These are phyloP conservation scores for Columbina picui DNA, from an alignment of 2,113 vertebrate genomes.

Conservation along the genomic window DNA sequence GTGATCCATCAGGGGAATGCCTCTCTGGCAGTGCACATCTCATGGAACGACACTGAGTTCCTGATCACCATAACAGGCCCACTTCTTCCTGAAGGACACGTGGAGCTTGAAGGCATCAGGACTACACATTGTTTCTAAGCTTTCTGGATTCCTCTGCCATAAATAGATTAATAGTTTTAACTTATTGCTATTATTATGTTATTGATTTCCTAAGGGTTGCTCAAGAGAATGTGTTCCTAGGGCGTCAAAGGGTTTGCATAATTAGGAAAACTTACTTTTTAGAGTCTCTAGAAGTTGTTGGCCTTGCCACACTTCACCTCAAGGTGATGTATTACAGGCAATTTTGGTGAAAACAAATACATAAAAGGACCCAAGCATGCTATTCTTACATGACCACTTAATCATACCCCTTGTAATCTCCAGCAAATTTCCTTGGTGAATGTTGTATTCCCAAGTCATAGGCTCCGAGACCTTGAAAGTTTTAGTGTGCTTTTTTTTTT, in stretches of 20 bases:
- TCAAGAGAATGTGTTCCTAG: neutral
- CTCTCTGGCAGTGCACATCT: neutral
- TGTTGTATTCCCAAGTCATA: neutral
- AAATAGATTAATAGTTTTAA: neutral
- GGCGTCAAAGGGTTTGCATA: neutral
- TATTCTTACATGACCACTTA: neutral
- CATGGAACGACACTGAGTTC: neutral
- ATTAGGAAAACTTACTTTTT: neutral
- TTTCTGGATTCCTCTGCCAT: neutral
- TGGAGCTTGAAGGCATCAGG: neutral
- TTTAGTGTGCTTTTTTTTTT: neutral
- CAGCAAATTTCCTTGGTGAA: neutral
- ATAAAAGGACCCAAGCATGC: neutral
- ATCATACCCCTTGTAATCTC: neutral
- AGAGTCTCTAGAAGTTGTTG: neutral
- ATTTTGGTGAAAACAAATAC: neutral
- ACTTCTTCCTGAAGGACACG: neutral
- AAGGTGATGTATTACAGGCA: neutral
- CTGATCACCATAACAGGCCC: neutral
- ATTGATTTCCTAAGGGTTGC: neutral
- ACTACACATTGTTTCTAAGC: neutral
- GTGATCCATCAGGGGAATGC: neutral
- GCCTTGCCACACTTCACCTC: neutral
- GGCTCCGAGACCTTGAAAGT: neutral
- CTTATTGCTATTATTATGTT: neutral